Evolutionary conservation across 2,888 invertebrate species (phyloP).

Genomic region (Athripsodes cinereus): DNA sequence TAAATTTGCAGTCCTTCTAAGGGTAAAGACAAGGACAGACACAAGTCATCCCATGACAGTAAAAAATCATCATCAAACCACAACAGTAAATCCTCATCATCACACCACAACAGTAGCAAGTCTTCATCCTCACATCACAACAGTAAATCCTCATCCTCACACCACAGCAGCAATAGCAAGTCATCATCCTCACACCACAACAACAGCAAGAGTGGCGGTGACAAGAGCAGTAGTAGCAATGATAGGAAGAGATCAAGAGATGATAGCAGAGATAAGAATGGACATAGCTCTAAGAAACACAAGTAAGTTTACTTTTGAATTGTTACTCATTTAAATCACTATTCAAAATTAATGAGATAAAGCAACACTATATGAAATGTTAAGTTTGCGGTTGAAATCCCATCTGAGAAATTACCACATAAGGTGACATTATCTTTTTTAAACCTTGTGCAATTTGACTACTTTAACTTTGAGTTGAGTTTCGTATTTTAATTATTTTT

Average conservation of each 20-base stretch:
- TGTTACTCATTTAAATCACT: too few species aligned
- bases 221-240: conserved; percentile 37
- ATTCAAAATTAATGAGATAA: too few species aligned
- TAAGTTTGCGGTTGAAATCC: too few species aligned
- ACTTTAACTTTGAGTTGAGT: too few species aligned
- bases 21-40: conserved; percentile 39
- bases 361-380: too few species aligned
- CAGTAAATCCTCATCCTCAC: conserved; percentile 32
- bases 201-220: conserved; percentile 23
- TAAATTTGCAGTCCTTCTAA: conserved; percentile 39
- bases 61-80: conserved; percentile 36
- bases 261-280: conserved; percentile 59
- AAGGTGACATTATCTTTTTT: too few species aligned
- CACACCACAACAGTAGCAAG: conserved; percentile 38
- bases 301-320: conserved; percentile 39
- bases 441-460: too few species aligned
- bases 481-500: too few species aligned
- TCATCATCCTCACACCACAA: conserved; percentile 31
- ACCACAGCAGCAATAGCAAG: conserved; percentile 19
- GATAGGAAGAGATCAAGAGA: conserved; percentile 71
- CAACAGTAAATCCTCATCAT: conserved; percentile 35
- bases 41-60: conserved; percentile 40
- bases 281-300: conserved; percentile 62
- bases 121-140: conserved; percentile 12
- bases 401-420: too few species aligned